Percentiles rank a stretch among this genome's conserved stretches.
phyloP scores from a whole-genome alignment of 2,797 vertebrate genomes.

The Taeniopygia guttata region DNA sequence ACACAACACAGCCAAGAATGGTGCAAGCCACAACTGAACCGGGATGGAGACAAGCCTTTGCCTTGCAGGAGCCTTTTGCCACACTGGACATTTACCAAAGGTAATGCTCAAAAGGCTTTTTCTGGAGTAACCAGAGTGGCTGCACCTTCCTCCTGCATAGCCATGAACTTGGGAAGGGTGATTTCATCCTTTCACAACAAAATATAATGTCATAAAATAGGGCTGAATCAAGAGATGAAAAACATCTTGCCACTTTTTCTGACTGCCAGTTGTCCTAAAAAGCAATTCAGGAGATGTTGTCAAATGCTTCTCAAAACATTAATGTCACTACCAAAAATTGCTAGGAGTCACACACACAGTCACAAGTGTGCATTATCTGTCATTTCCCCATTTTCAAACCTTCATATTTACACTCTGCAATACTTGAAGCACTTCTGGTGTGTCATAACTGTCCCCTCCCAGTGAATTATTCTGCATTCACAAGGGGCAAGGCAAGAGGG shows the following conservation, averaged over 20 bases:
- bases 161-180: background rate
- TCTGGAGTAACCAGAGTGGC: background rate
- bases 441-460: background rate
- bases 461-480: background rate
- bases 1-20: accelerated
- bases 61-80: background rate
- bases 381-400: slow-evolving; percentile 12
- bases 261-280: background rate
- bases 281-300: background rate
- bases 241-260: background rate
- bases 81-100: background rate
- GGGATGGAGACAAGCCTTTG: background rate
- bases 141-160: background rate
- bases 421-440: background rate
- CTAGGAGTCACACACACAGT: background rate
- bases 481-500: background rate
- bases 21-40: accelerated
- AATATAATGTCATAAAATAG: background rate
- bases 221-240: background rate
- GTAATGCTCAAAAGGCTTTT: background rate
- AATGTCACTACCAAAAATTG: background rate
- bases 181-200: background rate
- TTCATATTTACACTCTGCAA: background rate
- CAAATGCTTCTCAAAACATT: background rate
- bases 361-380: background rate